A percentile compares a stretch with the other conserved stretches of the same genome.
phyloP scores from a whole-genome alignment of 1,140 invertebrate species.

The Caerostris extrusa region DNA sequence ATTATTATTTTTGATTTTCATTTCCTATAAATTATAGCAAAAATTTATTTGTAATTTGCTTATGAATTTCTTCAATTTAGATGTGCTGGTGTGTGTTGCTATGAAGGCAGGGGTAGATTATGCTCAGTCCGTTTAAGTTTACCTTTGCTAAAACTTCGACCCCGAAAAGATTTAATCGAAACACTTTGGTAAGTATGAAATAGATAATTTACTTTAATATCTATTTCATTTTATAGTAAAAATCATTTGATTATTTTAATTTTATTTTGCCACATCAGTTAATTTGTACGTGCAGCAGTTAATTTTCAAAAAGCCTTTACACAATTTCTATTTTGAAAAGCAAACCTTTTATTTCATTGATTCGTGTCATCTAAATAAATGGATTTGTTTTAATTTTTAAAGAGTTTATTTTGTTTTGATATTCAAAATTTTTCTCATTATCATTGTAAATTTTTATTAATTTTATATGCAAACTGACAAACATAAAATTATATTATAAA shows the following conservation, averaged over 20 bases:
- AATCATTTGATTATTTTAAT: background rate
- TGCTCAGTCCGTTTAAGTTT: slow-evolving; percentile 90
- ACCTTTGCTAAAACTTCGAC: slow-evolving; percentile 94
- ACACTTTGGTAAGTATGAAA: slow-evolving; percentile 82
- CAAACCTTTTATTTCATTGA: background rate
- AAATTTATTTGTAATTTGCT: background rate
- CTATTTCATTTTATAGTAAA: background rate
- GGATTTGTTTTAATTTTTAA: too few relatives aligned
- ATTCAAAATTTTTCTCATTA: too few relatives aligned
- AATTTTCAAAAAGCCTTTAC: background rate
- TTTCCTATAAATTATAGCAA: background rate
- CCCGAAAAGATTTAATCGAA: slow-evolving; percentile 84
- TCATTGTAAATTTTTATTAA: too few relatives aligned
- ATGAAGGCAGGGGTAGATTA: slow-evolving; percentile 85
- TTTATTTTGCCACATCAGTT: background rate
- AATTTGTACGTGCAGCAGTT: background rate
- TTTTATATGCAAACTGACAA: too few relatives aligned
- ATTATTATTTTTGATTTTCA: slow-evolving; percentile 2
- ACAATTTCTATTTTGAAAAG: background rate
- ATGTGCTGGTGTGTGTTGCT: slow-evolving; percentile 92
- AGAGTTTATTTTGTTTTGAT: too few relatives aligned
- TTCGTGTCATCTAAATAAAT: too few relatives aligned
- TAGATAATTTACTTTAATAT: background rate
- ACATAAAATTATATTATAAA: too few relatives aligned
- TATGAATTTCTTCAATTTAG: slow-evolving; percentile 37